These are phyloP conservation scores for Dipodomys ordii DNA, from an alignment of 2,113 vertebrate species.

Conservation along the genomic window DNA sequence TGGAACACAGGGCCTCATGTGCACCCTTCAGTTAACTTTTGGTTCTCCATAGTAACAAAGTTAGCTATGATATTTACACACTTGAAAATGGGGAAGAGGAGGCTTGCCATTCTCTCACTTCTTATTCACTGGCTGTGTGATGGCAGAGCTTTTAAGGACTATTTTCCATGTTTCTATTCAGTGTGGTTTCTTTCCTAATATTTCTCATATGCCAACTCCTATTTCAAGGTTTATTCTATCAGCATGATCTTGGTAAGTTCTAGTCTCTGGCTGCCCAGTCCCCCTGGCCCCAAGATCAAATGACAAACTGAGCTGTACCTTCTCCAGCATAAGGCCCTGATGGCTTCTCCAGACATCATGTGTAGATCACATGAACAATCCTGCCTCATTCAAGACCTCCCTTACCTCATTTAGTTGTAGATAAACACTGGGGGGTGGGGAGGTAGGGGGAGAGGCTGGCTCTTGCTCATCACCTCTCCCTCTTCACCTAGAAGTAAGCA, in stretches of 20 bases:
- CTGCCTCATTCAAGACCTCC: neutral
- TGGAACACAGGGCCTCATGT: neutral
- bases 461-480: neutral
- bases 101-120: neutral
- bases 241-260: neutral
- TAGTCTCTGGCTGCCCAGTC: neutral
- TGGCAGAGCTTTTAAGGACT: fast-evolving
- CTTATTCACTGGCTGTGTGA: too few species aligned
- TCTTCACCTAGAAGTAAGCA: neutral
- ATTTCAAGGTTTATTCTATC: neutral
- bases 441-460: neutral
- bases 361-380: neutral
- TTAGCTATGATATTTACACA: too few species aligned
- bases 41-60: too few species aligned
- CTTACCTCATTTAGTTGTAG: too few species aligned
- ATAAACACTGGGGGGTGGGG: too few species aligned
- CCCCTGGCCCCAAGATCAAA: neutral
- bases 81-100: neutral
- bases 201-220: neutral
- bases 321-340: neutral
- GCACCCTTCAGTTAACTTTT: too few species aligned
- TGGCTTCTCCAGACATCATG: neutral
- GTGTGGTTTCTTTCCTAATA: neutral
- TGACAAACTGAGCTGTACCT: neutral
- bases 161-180: too few species aligned